phyloP scores from a whole-genome alignment of 1,140 invertebrate genomes.

The Paraescarpia echinospica region DNA sequence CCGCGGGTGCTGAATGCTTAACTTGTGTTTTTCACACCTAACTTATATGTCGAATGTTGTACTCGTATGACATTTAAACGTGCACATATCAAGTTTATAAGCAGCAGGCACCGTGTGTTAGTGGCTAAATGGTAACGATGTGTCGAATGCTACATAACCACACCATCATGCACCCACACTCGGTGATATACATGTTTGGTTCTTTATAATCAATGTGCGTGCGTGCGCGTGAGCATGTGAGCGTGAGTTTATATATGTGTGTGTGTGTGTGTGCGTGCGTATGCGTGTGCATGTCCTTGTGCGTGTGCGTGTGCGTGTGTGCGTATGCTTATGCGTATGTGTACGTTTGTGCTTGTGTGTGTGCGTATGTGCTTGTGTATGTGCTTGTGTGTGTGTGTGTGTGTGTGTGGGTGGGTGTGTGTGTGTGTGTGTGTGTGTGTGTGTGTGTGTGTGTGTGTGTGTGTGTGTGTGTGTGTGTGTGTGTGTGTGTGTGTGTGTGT shows the following conservation, averaged over 20 bases:
- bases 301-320: too few species aligned
- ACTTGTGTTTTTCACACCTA: neutral
- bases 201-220: neutral
- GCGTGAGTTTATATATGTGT: neutral
- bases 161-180: neutral
- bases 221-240: neutral
- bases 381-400: too few species aligned
- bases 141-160: neutral
- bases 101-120: neutral
- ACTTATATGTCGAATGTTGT: neutral
- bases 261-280: neutral
- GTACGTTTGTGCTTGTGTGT: too few species aligned
- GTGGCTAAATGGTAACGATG: neutral
- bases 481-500: neutral
- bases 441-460: neutral
- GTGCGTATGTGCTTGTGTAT: too few species aligned
- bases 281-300: neutral
- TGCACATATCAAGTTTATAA: neutral
- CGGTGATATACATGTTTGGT: neutral
- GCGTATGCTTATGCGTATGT: too few species aligned
- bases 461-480: too few species aligned
- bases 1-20: neutral
- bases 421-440: neutral
- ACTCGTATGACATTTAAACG: neutral
- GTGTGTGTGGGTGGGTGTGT: too few species aligned